Conservation (phyloP, 2,888 invertebrate species). For the Cantharis nigra region DNA sequence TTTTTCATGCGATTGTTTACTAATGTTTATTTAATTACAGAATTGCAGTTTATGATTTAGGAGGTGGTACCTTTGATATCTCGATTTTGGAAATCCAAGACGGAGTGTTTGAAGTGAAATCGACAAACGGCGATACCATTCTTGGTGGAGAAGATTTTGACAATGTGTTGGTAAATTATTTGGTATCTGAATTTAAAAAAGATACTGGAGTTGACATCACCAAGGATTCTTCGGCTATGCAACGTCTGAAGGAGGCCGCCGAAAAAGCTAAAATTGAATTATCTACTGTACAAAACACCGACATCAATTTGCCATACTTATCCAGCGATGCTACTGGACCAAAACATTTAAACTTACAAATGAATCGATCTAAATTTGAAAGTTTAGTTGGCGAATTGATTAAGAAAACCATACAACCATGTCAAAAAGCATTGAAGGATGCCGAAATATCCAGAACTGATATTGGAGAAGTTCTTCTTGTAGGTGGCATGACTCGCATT, state of each 20-base stretch:
- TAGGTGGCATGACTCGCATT: slow-evolving; percentile 98
- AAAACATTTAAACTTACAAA: slow-evolving; percentile 97
- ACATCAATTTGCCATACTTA: slow-evolving; percentile 96
- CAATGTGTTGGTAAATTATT: slow-evolving; percentile 86
- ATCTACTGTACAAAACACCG: slow-evolving; percentile 94
- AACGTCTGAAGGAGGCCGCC: slow-evolving; percentile 94
- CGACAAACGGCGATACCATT: slow-evolving; percentile 98
- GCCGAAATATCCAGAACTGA: slow-evolving; percentile 91
- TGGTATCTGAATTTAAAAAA: slow-evolving; percentile 91
- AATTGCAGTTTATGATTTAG: slow-evolving; percentile 98
- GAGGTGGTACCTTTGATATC: slow-evolving; percentile 98
- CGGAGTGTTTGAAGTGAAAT: slow-evolving; percentile 99
- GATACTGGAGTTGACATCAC: slow-evolving; percentile 94
- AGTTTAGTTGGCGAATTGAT: slow-evolving; percentile 87
- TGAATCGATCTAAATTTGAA: slow-evolving; percentile 93
- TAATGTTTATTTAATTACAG: slow-evolving; percentile 57
- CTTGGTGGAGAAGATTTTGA: slow-evolving; percentile 99
- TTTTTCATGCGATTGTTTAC: background rate
- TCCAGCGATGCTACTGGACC: slow-evolving; percentile 97
- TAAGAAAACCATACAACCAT: slow-evolving; percentile 89
- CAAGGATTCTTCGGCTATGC: slow-evolving; percentile 98
- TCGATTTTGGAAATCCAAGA: slow-evolving; percentile 99
- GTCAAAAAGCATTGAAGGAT: slow-evolving; percentile 88
- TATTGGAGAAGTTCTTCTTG: slow-evolving; percentile 95
- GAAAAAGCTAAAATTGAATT: slow-evolving; percentile 99